A percentile compares a stretch with the other conserved stretches of the same genome.
These are phyloP conservation scores for Trinorchestia longiramus DNA, from an alignment of 1,140 invertebrate genomes.

Conservation along the genomic window DNA sequence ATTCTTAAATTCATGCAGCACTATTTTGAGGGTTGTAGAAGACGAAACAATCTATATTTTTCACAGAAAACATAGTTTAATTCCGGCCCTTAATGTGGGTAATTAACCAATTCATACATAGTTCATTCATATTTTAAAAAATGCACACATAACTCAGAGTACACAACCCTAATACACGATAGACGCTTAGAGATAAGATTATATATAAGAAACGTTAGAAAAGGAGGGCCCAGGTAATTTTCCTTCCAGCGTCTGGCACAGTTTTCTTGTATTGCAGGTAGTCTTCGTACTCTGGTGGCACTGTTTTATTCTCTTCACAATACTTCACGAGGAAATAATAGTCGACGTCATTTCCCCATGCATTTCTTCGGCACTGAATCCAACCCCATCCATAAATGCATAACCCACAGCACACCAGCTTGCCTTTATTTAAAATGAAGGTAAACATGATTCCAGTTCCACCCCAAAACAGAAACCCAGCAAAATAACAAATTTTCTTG, in stretches of 20 bases:
- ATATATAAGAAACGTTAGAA: neutral
- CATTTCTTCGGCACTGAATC: neutral
- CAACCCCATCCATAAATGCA: slow-evolving; percentile 1
- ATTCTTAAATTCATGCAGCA: too few relatives aligned
- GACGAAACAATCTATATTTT: too few relatives aligned
- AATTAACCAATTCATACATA: too few relatives aligned
- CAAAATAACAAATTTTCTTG: neutral
- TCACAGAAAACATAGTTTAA: too few relatives aligned
- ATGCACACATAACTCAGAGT: too few relatives aligned
- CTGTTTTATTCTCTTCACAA: neutral
- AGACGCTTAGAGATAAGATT: too few relatives aligned
- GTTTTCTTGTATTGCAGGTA: neutral
- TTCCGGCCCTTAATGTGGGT: too few relatives aligned
- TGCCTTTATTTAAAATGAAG: neutral
- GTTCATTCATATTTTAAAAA: too few relatives aligned
- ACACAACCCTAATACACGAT: too few relatives aligned
- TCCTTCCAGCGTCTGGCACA: neutral
- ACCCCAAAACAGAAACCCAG: neutral
- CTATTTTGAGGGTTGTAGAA: too few relatives aligned
- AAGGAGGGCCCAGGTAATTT: neutral
- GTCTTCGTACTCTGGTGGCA: neutral
- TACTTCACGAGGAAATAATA: slow-evolving; percentile 4
- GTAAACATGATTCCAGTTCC: neutral
- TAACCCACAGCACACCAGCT: neutral
- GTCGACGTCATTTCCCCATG: slow-evolving; percentile 15